Conservation (phyloP, 2,888 invertebrate species). For the Blastobasis adustella region DNA sequence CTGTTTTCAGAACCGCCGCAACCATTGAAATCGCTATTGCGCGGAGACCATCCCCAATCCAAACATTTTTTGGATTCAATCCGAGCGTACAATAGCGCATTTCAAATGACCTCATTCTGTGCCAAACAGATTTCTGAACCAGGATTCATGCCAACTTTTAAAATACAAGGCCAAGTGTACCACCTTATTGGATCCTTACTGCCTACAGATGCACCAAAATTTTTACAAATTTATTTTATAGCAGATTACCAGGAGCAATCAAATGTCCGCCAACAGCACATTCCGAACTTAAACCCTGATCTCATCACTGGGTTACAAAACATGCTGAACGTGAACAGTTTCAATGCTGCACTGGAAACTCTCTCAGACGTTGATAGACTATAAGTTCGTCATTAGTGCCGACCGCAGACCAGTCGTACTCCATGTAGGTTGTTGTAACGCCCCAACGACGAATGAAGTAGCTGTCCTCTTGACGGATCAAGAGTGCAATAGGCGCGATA, state of each 20-base stretch:
- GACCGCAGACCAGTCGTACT: slow-evolving; percentile 9
- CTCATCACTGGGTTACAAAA: slow-evolving; percentile 17
- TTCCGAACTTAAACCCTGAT: slow-evolving; percentile 11
- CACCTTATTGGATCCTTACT: slow-evolving; percentile 16
- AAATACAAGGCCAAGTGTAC: slow-evolving; percentile 18
- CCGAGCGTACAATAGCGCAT: slow-evolving; percentile 18
- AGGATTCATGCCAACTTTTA: slow-evolving; percentile 22
- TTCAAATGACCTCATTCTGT: slow-evolving; percentile 22
- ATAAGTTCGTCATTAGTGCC: slow-evolving; percentile 11
- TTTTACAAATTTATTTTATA: slow-evolving; percentile 22
- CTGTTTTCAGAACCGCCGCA: slow-evolving; percentile 10
- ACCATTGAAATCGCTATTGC: slow-evolving; percentile 17
- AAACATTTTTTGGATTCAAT: slow-evolving; percentile 18
- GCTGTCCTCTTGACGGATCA: slow-evolving; percentile 14
- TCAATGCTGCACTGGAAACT: slow-evolving; percentile 15
- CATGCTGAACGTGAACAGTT: slow-evolving; percentile 15
- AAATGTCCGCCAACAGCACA: slow-evolving; percentile 8
- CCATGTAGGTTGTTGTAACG: slow-evolving; percentile 16
- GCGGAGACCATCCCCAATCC: slow-evolving; percentile 16
- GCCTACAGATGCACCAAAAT: slow-evolving; percentile 12
- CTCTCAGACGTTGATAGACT: slow-evolving; percentile 4
- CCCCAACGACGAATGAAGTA: slow-evolving; percentile 16
- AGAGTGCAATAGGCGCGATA: slow-evolving; percentile 14
- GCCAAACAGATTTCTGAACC: slow-evolving; percentile 15
- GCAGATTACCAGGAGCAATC: slow-evolving; percentile 15